Evolutionary conservation across 2,888 invertebrate genomes (phyloP), one percentile per base, ranked within the genome.

Genomic region (Mesorhabditis belari): DNA sequence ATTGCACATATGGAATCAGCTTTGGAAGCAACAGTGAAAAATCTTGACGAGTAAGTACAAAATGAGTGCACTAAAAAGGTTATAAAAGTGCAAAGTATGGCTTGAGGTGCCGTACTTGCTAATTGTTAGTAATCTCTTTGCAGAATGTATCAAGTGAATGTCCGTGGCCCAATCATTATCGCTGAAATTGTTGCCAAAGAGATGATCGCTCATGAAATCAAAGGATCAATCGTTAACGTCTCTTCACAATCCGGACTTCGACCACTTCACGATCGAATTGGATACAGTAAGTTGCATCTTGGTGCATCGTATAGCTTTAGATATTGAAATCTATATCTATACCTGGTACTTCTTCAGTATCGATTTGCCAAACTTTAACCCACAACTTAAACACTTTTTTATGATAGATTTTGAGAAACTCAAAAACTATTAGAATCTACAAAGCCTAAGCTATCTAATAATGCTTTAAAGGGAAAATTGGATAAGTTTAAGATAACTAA

Each of bases 211-310:
- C 51, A 63, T 19, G 57, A 62, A 29, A 54, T 62, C 27, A 25
- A 57, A 12, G 73, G 73, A 29, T 57, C 63, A 3, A 70, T 73
- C 59, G 69, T 73, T 17, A 73, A 71, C 58, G 55, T 73, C 5
- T 73, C 73, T 24, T 70, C 69, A 0, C 73, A 73, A 57, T 70
- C 73, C 1, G 58, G 63, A 0, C 49, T 66, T n/a, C 60, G 68
- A 12, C 69, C 73, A n/a, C 28, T 73, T 6, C 63, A 64, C 17
- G 65, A 62, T 50, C 73, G 70, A 51, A 62, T 66, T 3, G 69
- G 64, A 3, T 73, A 73, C 53, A 71, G 73, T 70, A 59, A 54
- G 55, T 49, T 44, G 53, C 5, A 9, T 24, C 4, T 27, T 6
- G 5, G 5, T 3, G 12, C n/a, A 56, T 55, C 17, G 12, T 55